Base-by-base conservation (phyloP, 2,888 invertebrate species). In the Cheiracanthium punctorium region DNA sequence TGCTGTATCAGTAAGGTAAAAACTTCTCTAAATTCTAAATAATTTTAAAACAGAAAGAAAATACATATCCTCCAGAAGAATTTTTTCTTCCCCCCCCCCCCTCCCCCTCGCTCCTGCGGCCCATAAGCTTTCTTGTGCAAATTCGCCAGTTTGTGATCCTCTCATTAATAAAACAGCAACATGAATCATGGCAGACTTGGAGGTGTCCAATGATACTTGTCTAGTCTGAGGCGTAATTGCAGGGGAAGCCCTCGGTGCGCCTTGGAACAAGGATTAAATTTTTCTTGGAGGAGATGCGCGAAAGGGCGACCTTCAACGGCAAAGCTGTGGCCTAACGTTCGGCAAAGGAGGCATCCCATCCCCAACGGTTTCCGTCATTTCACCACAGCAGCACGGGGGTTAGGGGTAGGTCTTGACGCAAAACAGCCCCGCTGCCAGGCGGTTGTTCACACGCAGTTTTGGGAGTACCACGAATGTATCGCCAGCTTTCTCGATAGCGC, bases 391-490 rank as follows among this genome's bases (percentile, higher is more conserved):
- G 37, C 10, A 37, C 4, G 37, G 10, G 10, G 37, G 10, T 37
- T 10, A 37, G 37, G 37, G 24, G 24, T 24, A 58, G 58, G 12
- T 24, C 7, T 7, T 2, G 24, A 4, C 12, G 12, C 7, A 37
- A n/a, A n/a, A n/a, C n/a, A n/a, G 58, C 24, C 24, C 58, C 24
- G 4, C 5, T 24, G 4, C 17, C 4, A 58, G 24, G 58, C 58
- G 58, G 20, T 24, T 24, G 12, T 58, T 1, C 24, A 1, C 24
- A 58, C 58, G 41, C 29, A 41, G 69, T 43, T 33, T 28, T 43
- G 65, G 64, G 82, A 71, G 70, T 58, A 76, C 64, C 76, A 82
- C 71, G 76, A 41, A 28, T 80, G 80, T 71, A 20, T 71, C 65
- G 67, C 69, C 64, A 58, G 73, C 43, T 37, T 10, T 17, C 14